A percentile compares a stretch with the other conserved stretches of the same genome.
phyloP scores from a whole-genome alignment of 2,888 invertebrate genomes.

The Macrophya annulata region DNA sequence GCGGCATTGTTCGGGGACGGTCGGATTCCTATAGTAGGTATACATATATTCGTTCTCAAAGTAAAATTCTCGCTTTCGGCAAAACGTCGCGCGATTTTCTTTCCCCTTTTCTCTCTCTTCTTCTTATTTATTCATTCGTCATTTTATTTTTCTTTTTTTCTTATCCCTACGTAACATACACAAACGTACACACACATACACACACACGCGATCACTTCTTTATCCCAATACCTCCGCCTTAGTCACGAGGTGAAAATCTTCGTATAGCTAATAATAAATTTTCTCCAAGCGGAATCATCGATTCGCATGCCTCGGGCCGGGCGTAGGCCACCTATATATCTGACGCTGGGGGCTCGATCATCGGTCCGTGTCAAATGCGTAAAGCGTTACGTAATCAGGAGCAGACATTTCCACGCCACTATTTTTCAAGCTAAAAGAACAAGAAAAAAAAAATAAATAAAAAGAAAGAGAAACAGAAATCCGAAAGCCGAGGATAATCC shows the following conservation, averaged over 20 bases:
- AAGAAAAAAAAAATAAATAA: background rate
- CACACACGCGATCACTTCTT: background rate
- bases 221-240: background rate
- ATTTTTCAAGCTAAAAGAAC: background rate
- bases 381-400: slow-evolving; percentile 31
- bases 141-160: too few species aligned
- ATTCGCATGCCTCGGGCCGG: slow-evolving; percentile 19
- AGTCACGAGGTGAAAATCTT: background rate
- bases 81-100: background rate
- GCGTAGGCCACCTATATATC: slow-evolving; percentile 23
- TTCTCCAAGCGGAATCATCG: slow-evolving; percentile 22
- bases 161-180: background rate
- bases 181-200: background rate
- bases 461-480: background rate
- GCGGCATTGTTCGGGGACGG: slow-evolving; percentile 34
- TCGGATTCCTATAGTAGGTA: background rate
- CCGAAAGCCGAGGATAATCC: slow-evolving; percentile 16
- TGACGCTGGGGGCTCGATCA: slow-evolving; percentile 34
- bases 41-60: background rate
- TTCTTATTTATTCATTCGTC: background rate
- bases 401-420: slow-evolving; percentile 24
- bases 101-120: background rate
- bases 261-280: slow-evolving; percentile 20
- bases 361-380: slow-evolving; percentile 39
- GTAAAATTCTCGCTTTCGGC: background rate